Conservation (phyloP, 2,113 vertebrate species). For the Otolemur garnettii region DNA sequence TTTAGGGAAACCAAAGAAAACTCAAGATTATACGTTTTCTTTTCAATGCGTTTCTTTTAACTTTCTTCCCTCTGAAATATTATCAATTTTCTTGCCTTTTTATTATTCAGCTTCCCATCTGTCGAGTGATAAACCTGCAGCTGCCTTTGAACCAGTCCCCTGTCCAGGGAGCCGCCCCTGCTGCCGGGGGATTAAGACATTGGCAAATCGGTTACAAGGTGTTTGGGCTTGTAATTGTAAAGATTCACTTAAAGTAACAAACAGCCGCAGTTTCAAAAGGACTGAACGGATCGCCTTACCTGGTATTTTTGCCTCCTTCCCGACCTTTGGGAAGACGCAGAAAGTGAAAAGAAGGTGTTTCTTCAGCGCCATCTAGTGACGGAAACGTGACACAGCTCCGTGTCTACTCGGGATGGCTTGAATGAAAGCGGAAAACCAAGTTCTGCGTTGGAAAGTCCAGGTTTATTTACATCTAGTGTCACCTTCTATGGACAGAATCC, state of each 20-base stretch:
- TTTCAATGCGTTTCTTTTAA: slow-evolving; percentile 55
- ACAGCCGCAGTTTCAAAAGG: slow-evolving; percentile 49
- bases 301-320: slow-evolving; percentile 60
- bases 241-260: slow-evolving; percentile 60
- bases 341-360: slow-evolving; percentile 71
- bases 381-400: fast-evolving
- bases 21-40: slow-evolving; percentile 67
- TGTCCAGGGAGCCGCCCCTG: not conserved
- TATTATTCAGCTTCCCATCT: slow-evolving; percentile 60
- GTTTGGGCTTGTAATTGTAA: slow-evolving; percentile 59
- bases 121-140: slow-evolving; percentile 28
- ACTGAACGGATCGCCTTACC: not conserved
- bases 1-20: slow-evolving; percentile 71
- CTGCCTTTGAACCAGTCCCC: slow-evolving; percentile 24
- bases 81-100: slow-evolving; percentile 52
- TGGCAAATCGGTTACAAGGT: not conserved
- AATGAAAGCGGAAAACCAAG: not conserved
- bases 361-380: slow-evolving; percentile 86
- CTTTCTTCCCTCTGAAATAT: slow-evolving; percentile 32
- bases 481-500: not conserved
- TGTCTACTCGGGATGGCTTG: not conserved
- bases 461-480: slow-evolving; percentile 39
- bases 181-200: not conserved
- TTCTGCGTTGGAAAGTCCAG: not conserved
- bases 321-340: not conserved